phyloP scores from a whole-genome alignment of 1,140 invertebrate species.

The Lethrus apterus region DNA sequence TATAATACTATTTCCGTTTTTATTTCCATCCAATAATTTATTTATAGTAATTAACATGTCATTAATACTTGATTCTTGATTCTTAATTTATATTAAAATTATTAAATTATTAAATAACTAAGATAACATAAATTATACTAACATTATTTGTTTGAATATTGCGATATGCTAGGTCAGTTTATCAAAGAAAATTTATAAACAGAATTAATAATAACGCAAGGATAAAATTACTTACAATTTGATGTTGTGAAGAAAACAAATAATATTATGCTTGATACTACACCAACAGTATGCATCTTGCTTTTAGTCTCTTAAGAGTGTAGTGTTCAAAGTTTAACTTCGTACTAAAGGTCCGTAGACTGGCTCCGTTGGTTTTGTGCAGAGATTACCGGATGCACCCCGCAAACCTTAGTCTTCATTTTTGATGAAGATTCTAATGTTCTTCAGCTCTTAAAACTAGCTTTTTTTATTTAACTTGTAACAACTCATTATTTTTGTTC shows the following conservation, averaged over 20 bases:
- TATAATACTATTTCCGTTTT: no score
- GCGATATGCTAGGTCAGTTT: no score
- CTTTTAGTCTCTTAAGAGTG: no score
- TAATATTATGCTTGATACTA: conserved; percentile 10
- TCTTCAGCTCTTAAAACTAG: conserved; percentile 10
- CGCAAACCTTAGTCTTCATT: not conserved
- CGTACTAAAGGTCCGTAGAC: conserved; percentile 17
- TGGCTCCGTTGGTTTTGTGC: conserved; percentile 21
- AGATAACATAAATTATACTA: no score
- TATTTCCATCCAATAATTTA: no score
- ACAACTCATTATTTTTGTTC: conserved; percentile 10
- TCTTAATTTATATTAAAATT: no score
- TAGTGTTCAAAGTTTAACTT: conserved; percentile 4
- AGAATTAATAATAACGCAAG: no score
- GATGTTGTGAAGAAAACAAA: conserved; percentile 10
- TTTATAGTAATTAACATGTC: no score
- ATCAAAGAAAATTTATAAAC: no score
- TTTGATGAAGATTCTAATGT: conserved; percentile 11
- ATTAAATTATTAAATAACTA: no score
- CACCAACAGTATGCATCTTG: conserved; percentile 7
- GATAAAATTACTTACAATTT: conserved; percentile 12
- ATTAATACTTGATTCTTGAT: no score
- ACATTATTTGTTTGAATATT: no score
- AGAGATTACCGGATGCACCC: conserved; percentile 20
- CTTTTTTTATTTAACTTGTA: conserved; percentile 9